Evolutionary conservation across 2,888 invertebrate species (phyloP), one percentile per base, ranked within the genome.

Genomic region (Elysia crispata): DNA sequence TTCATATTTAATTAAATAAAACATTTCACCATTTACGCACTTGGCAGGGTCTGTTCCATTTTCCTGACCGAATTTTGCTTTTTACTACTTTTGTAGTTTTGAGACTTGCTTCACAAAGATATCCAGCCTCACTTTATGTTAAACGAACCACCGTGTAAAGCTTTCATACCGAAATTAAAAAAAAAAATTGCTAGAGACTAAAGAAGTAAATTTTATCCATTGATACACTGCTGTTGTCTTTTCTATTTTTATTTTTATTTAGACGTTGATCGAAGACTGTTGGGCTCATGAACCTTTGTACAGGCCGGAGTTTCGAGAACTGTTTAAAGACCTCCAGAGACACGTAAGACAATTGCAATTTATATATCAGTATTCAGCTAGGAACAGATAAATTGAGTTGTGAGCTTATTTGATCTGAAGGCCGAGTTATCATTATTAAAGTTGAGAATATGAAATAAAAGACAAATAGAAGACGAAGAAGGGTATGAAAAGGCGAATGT

Each of bases 301-400:
- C 69, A 83, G 92, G 74, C 91, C 91, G 0, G 86, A 87, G 60
- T 90, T 92, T 82, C 80, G 85, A n/a, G 86, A 90, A 49, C 90
- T 92, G 66, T 88, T 87, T 80, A 87, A 87, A 78, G 87, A 89
- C 72, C 85, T 92, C 23, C 89, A 90, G 75, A 86, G 89, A 80
- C 89, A 90, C 75, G 90, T 89, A 84, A 84, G 85, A 82, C 23
- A 20, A 31, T 33, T 70, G n/a, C n/a, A n/a, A n/a, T n/a, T n/a
- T n/a, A n/a, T n/a, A n/a, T n/a, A n/a, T n/a, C n/a, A n/a, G n/a
- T n/a, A n/a, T n/a, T n/a, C n/a, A n/a, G n/a, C n/a, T n/a, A n/a
- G n/a, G n/a, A n/a, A n/a, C n/a, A n/a, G n/a, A n/a, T n/a, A n/a
- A n/a, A n/a, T n/a, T n/a, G n/a, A n/a, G n/a, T 28, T 49, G 13